Evolutionary conservation across 2,113 vertebrate species (phyloP).

Genomic region (Gavialis gangeticus): DNA sequence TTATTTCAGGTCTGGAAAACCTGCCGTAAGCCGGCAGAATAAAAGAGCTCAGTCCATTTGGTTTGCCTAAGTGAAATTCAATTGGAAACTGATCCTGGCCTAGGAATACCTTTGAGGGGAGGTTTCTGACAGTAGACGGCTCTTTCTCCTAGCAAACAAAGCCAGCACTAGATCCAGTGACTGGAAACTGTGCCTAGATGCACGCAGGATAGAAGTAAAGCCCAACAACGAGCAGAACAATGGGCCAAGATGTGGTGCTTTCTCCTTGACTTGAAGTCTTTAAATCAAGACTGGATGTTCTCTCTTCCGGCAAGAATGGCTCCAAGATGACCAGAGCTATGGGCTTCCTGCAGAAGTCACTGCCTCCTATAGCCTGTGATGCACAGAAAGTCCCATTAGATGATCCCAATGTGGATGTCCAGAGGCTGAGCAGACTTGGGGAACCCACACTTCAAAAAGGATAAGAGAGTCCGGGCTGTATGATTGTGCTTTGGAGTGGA

Average conservation of each 20-base stretch:
- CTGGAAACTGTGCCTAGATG: conserved; percentile 19
- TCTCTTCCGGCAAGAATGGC: not conserved
- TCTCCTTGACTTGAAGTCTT: not conserved
- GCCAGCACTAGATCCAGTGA: conserved; percentile 38
- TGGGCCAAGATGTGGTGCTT: not conserved
- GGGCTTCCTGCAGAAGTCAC: not conserved
- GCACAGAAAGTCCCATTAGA: not conserved
- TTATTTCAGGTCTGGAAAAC: conserved; percentile 62
- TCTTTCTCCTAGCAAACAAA: conserved; percentile 62
- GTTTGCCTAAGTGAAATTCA: conserved; percentile 63
- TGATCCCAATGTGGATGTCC: not conserved
- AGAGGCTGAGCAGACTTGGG: not conserved
- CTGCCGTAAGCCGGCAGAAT: conserved; percentile 31
- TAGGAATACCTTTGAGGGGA: conserved; percentile 67
- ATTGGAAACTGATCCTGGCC: conserved; percentile 49
- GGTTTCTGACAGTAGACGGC: conserved; percentile 42
- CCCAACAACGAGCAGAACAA: not conserved
- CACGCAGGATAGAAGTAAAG: conserved; percentile 31
- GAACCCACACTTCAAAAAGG: not conserved
- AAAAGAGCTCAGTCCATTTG: conserved; percentile 63
- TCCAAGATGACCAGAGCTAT: not conserved
- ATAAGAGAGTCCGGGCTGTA: not conserved
- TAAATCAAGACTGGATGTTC: not conserved
- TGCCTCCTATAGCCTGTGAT: not conserved
- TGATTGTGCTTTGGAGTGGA: not conserved